Conservation (phyloP, 2,888 invertebrate genomes). For the Hirtodrosophila alboralis region DNA sequence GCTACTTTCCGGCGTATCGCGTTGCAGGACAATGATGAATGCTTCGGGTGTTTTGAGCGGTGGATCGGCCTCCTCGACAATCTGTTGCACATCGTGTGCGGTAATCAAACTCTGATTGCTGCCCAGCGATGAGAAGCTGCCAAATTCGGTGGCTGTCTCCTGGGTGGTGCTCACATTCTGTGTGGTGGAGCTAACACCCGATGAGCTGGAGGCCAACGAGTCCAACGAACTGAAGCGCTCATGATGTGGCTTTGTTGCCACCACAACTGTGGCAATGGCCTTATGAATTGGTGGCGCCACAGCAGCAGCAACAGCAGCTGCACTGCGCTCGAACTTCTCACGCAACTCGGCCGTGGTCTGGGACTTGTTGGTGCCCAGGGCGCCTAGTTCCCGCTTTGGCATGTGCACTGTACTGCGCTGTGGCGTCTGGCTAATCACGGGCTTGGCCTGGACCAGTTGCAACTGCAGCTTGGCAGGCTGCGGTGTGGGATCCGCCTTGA, state of each 20-base stretch:
- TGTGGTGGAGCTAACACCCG: slow-evolving; percentile 83
- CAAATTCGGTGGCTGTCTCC: slow-evolving; percentile 83
- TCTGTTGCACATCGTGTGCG: slow-evolving; percentile 86
- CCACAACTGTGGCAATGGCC: slow-evolving; percentile 32
- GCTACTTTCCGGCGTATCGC: slow-evolving; percentile 89
- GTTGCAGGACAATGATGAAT: slow-evolving; percentile 87
- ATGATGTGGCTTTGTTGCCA: slow-evolving; percentile 75
- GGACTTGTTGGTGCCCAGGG: slow-evolving; percentile 44
- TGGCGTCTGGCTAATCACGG: slow-evolving; percentile 45
- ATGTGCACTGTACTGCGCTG: slow-evolving; percentile 54
- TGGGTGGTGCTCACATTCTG: slow-evolving; percentile 83
- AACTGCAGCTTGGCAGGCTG: slow-evolving; percentile 67
- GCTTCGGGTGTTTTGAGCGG: slow-evolving; percentile 87
- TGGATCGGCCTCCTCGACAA: slow-evolving; percentile 88
- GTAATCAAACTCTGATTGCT: slow-evolving; percentile 84
- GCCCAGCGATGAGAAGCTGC: slow-evolving; percentile 84
- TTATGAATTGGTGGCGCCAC: slow-evolving; percentile 39
- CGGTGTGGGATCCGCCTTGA: slow-evolving; percentile 82
- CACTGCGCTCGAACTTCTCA: slow-evolving; percentile 82
- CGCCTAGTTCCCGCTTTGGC: slow-evolving; percentile 33
- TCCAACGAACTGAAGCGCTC: slow-evolving; percentile 84
- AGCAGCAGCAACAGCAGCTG: slow-evolving; percentile 47
- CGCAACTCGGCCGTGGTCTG: slow-evolving; percentile 82
- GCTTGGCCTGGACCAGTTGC: slow-evolving; percentile 48
- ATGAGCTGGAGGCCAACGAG: slow-evolving; percentile 83